These are phyloP conservation scores for Borostomias antarcticus DNA, from an alignment of 2,797 vertebrate species.

Conservation along the genomic window DNA sequence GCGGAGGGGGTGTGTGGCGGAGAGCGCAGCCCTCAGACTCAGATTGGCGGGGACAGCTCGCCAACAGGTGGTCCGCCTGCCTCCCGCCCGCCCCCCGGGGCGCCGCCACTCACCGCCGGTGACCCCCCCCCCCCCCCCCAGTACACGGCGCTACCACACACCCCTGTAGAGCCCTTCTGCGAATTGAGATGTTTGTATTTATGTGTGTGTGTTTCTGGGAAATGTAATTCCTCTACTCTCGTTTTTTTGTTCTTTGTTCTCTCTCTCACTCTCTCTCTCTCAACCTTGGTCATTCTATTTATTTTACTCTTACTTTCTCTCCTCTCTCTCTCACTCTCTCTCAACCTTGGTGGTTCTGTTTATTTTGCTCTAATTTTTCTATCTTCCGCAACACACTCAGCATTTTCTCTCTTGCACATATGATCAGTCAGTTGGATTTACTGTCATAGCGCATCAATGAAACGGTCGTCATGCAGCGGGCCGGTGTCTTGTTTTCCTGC, in stretches of 20 bases:
- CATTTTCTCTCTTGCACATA: background rate
- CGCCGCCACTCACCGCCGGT: slow-evolving; percentile 9
- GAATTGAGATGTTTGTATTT: no score
- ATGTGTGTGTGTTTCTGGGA: no score
- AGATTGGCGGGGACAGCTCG: slow-evolving; percentile 46
- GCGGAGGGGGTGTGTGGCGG: slow-evolving; percentile 52
- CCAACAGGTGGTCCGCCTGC: slow-evolving; percentile 43
- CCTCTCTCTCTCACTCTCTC: background rate
- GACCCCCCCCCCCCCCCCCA: slow-evolving; percentile 2
- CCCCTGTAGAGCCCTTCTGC: background rate
- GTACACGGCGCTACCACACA: background rate
- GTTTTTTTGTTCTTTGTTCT: background rate
- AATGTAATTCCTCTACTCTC: no score
- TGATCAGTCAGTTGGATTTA: background rate
- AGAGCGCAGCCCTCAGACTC: slow-evolving; percentile 34
- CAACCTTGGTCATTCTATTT: no score
- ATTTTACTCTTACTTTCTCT: no score
- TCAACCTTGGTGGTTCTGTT: no score
- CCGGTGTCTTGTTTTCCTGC: no score
- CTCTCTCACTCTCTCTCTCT: background rate
- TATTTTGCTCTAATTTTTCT: no score
- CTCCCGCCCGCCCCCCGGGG: background rate
- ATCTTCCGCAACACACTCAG: background rate
- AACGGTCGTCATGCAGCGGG: no score
- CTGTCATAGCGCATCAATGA: background rate